Base-by-base conservation (phyloP, 2,888 invertebrate species). In the Drosophila pseudotalamancana region DNA sequence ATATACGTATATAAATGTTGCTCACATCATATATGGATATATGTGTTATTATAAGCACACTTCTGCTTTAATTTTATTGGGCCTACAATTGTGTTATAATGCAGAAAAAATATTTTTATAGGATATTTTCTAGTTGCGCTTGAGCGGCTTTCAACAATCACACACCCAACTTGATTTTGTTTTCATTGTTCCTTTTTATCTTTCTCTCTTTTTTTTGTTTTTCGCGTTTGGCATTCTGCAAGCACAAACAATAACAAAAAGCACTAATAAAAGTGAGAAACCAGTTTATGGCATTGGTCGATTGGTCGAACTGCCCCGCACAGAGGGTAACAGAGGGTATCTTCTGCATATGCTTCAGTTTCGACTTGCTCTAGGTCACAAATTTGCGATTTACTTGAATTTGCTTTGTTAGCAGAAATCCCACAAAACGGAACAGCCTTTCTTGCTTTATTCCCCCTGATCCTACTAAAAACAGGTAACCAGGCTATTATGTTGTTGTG, bases 221-320 rank as follows among this genome's bases (percentile, higher is more conserved):
- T 55, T 61, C 43, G 49, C 54, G 62, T 71, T 71, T 71, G 55
- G 25, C 61, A 53, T 49, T 66, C 67, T 53, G 72, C 68, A 64
- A 69, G 57, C 51, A 40, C 29, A 67, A 70, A 72, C 53, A 62
- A 72, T 43, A 67, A 57, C 63, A 62, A 53, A 72, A 56, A 27
- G 21, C 62, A 12, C 34, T 39, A 54, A 72, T 69, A 57, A 72
- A 72, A 49, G 61, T 31, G 25, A 53, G 18, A 54, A 72, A 72
- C 69, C 72, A 59, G 72, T 72, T 72, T 72, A 46, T 73, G 63
- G 54, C 62, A 72, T 71, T 72, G 70, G 46, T 63, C 21, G 29
- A 29, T 29, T 8, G n/a, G n/a, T n/a, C n/a, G 21, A 55, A 27
- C 48, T 27, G 45, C 12, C 16, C 56, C 54, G 19, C 50, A 3